A percentile compares a stretch with the other conserved stretches of the same genome.
Conservation (phyloP, 1,140 invertebrate species). For the Nephotettix cincticeps region DNA sequence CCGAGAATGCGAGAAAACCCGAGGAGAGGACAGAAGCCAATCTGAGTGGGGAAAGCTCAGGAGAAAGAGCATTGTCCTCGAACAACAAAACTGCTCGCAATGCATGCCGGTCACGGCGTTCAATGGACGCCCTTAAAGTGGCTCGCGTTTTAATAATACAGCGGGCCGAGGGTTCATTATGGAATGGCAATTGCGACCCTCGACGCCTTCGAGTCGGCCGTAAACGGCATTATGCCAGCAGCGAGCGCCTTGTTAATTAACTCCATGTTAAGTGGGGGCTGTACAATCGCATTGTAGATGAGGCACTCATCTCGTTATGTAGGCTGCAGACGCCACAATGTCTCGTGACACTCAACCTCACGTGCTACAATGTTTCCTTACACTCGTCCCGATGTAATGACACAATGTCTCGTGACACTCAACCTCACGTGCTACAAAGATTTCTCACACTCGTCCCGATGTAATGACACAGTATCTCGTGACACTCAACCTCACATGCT, state of each 20-base stretch:
- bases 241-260: slow-evolving; percentile 1
- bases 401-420: too few species aligned
- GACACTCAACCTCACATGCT: too few species aligned
- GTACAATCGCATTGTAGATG: too few species aligned
- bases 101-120: slow-evolving; percentile 6
- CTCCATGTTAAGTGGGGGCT: neutral
- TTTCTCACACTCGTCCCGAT: too few species aligned
- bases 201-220: neutral
- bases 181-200: neutral
- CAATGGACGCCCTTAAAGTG: slow-evolving; percentile 4
- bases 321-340: too few species aligned
- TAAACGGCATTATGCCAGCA: neutral
- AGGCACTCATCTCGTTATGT: too few species aligned
- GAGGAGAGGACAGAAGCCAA: neutral
- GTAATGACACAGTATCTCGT: too few species aligned
- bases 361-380: too few species aligned
- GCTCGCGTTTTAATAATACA: slow-evolving; percentile 17
- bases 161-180: neutral
- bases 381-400: too few species aligned
- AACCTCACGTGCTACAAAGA: too few species aligned
- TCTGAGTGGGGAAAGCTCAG: neutral
- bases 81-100: neutral
- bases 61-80: neutral
- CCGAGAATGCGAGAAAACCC: neutral
- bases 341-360: too few species aligned